phyloP scores from a whole-genome alignment of 2,797 vertebrate species.

The Chanos chanos region DNA sequence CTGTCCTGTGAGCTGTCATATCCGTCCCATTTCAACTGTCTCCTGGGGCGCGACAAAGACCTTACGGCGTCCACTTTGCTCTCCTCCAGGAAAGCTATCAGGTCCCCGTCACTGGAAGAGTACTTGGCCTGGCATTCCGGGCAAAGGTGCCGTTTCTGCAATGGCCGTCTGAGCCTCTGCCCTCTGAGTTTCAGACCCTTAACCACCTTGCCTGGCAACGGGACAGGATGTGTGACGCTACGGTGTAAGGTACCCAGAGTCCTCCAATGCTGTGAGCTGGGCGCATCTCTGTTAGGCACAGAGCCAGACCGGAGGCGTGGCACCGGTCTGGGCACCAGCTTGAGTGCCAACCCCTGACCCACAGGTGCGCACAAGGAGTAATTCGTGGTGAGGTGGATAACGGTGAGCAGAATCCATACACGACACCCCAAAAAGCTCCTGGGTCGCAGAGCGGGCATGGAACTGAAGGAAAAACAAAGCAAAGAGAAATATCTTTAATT shows the following conservation, averaged over 20 bases:
- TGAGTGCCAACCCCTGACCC: slow-evolving; percentile 64
- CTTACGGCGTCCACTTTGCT: slow-evolving; percentile 52
- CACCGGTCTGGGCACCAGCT: slow-evolving; percentile 62
- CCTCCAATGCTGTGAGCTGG: slow-evolving; percentile 68
- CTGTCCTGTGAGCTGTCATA: slow-evolving; percentile 70
- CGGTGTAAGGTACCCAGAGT: slow-evolving; percentile 64
- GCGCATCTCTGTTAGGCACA: slow-evolving; percentile 65
- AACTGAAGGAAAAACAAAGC: slow-evolving; percentile 56
- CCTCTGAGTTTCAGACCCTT: slow-evolving; percentile 51
- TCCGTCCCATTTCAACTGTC: slow-evolving; percentile 74
- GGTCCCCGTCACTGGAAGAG: slow-evolving; percentile 29
- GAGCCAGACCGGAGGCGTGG: slow-evolving; percentile 64
- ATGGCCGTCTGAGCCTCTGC: slow-evolving; percentile 36
- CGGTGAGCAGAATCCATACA: slow-evolving; percentile 76
- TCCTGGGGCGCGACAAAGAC: slow-evolving; percentile 64
- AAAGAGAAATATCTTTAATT: slow-evolving; percentile 20
- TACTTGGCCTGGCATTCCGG: slow-evolving; percentile 22
- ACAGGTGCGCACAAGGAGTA: slow-evolving; percentile 72
- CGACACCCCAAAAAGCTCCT: slow-evolving; percentile 69
- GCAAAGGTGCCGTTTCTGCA: slow-evolving; percentile 33
- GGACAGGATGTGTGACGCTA: slow-evolving; percentile 57
- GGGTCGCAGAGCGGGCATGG: slow-evolving; percentile 65
- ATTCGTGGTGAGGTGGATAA: slow-evolving; percentile 78
- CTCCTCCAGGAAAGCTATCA: slow-evolving; percentile 46
- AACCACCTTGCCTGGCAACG: slow-evolving; percentile 54